Percentiles rank a stretch among this genome's conserved stretches.
phyloP scores from a whole-genome alignment of 2,888 invertebrate genomes.

The Morinoia aosen region DNA sequence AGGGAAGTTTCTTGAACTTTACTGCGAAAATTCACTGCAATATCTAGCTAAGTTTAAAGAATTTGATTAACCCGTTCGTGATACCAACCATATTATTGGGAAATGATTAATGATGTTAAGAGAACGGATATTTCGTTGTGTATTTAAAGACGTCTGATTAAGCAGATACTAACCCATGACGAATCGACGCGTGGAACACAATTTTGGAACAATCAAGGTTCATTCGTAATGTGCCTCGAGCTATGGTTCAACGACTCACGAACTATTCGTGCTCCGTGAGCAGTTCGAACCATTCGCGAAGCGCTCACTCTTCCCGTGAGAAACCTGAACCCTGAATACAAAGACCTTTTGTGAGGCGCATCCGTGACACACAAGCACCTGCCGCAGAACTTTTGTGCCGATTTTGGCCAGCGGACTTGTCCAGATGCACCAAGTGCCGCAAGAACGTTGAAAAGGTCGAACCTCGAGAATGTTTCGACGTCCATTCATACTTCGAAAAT shows the following conservation, averaged over 20 bases:
- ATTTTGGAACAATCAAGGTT: not conserved
- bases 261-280: not conserved
- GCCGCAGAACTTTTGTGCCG: not conserved
- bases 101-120: not conserved
- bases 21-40: not conserved
- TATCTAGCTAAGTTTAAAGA: not conserved
- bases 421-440: not conserved
- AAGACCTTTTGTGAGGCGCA: slow-evolving; percentile 5
- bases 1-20: not conserved
- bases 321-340: not conserved
- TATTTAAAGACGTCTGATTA: not conserved
- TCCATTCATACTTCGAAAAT: not conserved
- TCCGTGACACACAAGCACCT: not conserved
- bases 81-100: not conserved
- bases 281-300: not conserved
- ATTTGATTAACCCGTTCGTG: not conserved
- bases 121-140: not conserved
- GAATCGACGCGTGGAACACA: not conserved
- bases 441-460: not conserved
- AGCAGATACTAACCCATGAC: not conserved
- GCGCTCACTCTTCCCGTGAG: not conserved
- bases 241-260: not conserved
- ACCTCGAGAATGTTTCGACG: not conserved
- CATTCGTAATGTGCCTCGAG: not conserved
- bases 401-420: not conserved